A percentile compares a stretch with the other conserved stretches of the same genome.
These are phyloP conservation scores for Pterostichus niger DNA, from an alignment of 2,888 invertebrate genomes.

Conservation along the genomic window DNA sequence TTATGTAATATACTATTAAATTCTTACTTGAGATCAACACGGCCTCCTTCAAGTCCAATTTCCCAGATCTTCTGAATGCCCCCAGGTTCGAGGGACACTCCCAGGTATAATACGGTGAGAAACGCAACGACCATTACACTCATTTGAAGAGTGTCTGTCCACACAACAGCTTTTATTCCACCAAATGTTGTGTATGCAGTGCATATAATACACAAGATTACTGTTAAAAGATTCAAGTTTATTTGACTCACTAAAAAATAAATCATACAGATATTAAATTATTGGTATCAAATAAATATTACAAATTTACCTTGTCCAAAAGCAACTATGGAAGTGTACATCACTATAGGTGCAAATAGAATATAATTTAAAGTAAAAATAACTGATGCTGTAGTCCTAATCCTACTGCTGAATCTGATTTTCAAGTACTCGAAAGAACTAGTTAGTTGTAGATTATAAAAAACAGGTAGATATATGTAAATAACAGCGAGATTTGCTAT, in stretches of 20 bases:
- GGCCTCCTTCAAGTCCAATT: neutral
- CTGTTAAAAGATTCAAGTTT: constrained; percentile 81
- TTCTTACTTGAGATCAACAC: constrained; percentile 20
- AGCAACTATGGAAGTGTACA: constrained; percentile 85
- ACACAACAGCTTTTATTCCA: constrained; percentile 75
- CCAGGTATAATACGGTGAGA: constrained; percentile 72
- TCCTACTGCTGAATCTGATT: constrained; percentile 81
- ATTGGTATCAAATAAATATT: too few species aligned
- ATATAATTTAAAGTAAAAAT: constrained; percentile 81
- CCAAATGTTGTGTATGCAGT: constrained; percentile 85
- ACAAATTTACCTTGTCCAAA: constrained; percentile 81
- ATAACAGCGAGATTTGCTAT: constrained; percentile 73
- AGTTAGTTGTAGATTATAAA: constrained; percentile 84
- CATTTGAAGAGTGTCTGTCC: constrained; percentile 75
- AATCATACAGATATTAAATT: neutral
- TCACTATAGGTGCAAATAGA: constrained; percentile 82
- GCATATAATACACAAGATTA: constrained; percentile 83
- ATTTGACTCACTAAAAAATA: constrained; percentile 82
- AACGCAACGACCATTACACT: constrained; percentile 74
- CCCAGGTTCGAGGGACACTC: constrained; percentile 72
- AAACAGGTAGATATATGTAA: constrained; percentile 82
- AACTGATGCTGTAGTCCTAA: constrained; percentile 81
- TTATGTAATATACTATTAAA: too few species aligned
- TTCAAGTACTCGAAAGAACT: constrained; percentile 86
- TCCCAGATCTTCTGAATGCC: neutral